Evolutionary conservation across 2,888 invertebrate genomes (phyloP).

Genomic region (Masnerella sp.): DNA sequence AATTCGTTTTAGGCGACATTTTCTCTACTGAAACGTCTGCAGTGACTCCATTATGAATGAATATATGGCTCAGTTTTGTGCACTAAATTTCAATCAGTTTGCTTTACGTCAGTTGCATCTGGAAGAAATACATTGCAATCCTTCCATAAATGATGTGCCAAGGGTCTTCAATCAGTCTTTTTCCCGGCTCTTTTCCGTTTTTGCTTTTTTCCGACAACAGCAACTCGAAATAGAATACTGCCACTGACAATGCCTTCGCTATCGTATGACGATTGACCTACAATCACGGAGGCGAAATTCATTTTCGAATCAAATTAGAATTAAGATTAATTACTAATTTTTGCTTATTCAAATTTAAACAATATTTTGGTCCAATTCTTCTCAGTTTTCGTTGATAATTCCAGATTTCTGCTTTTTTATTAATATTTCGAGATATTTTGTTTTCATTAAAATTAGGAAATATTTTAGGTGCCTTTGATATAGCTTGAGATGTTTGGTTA

Average conservation of each 20-base stretch:
- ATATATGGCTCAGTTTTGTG: slow-evolving; percentile 11
- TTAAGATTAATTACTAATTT: no score
- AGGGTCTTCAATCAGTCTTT: slow-evolving; percentile 37
- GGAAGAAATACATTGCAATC: slow-evolving; percentile 27
- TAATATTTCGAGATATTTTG: no score
- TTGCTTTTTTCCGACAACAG: slow-evolving; percentile 12
- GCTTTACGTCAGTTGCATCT: slow-evolving; percentile 28
- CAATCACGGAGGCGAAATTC: no score
- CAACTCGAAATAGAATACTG: slow-evolving; percentile 28
- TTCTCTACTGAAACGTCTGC: background rate
- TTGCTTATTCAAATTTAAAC: no score
- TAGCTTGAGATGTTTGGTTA: no score
- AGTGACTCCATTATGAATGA: slow-evolving; percentile 3
- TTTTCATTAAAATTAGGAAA: no score
- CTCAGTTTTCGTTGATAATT: no score
- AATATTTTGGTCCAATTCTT: no score
- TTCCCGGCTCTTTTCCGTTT: background rate
- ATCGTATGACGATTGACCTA: background rate
- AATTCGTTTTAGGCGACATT: no score
- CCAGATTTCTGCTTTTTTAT: no score
- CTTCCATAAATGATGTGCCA: slow-evolving; percentile 44
- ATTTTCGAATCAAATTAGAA: no score
- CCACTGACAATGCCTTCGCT: slow-evolving; percentile 13
- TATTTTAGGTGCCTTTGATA: no score
- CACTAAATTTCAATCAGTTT: slow-evolving; percentile 32